phyloP scores from a whole-genome alignment of 1,140 invertebrate genomes.

The Pomacea maculata region DNA sequence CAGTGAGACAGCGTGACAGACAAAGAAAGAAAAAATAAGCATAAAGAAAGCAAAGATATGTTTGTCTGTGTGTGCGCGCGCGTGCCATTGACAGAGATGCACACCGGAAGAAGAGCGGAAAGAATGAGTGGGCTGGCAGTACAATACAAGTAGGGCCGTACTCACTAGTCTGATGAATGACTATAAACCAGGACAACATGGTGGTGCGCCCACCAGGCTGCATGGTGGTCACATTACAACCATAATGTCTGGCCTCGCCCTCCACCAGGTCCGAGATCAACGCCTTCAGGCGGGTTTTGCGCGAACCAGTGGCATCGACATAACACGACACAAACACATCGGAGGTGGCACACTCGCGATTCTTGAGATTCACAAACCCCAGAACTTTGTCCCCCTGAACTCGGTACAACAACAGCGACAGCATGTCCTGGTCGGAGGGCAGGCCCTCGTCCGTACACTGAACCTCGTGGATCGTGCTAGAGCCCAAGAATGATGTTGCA shows the following conservation, averaged over 20 bases:
- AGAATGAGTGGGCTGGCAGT: neutral
- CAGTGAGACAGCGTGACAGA: too few relatives aligned
- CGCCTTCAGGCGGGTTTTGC: neutral
- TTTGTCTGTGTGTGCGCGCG: too few relatives aligned
- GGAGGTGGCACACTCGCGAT: neutral
- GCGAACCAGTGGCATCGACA: neutral
- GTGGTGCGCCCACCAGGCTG: neutral
- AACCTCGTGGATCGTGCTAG: neutral
- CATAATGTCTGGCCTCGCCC: neutral
- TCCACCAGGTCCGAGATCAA: neutral
- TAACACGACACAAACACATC: neutral
- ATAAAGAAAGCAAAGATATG: too few relatives aligned
- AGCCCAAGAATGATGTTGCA: neutral
- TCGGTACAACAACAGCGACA: neutral
- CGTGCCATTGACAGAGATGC: too few relatives aligned
- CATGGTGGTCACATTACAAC: neutral
- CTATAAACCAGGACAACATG: slow-evolving; percentile 5
- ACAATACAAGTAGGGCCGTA: neutral
- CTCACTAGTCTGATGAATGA: neutral
- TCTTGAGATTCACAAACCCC: neutral
- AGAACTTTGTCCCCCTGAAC: neutral
- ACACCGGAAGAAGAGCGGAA: neutral
- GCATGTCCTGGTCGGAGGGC: neutral
- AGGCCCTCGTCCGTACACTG: neutral
- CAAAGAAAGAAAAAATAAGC: too few relatives aligned